Evolutionary conservation across 2,888 invertebrate species (phyloP).

Genomic region (Dryobotodes eremita): DNA sequence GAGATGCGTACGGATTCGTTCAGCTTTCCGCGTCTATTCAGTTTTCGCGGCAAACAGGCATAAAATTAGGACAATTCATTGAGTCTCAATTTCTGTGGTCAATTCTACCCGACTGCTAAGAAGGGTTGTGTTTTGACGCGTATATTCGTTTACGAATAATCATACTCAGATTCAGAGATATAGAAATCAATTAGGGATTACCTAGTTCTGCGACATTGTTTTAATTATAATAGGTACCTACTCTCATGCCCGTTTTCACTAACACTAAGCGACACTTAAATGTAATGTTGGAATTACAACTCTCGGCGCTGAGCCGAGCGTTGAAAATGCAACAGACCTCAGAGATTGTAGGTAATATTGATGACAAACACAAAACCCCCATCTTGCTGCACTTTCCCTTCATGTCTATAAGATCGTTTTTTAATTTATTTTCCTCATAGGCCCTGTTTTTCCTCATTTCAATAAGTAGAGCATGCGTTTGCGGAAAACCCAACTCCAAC

Average conservation of each 20-base stretch:
- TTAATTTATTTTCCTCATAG: conserved; percentile 27
- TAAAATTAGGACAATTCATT: too few species aligned
- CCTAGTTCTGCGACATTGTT: background rate
- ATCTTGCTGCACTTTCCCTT: background rate
- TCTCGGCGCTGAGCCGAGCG: background rate
- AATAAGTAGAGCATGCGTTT: conserved; percentile 1
- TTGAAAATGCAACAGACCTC: background rate
- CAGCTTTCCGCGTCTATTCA: too few species aligned
- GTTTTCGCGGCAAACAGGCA: too few species aligned
- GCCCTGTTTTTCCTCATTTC: conserved; percentile 24
- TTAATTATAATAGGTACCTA: background rate
- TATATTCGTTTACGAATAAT: background rate
- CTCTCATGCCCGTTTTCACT: background rate
- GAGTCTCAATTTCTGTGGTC: too few species aligned
- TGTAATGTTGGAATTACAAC: background rate
- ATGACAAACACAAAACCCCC: background rate
- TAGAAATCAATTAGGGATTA: background rate
- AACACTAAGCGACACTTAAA: background rate
- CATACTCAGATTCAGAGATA: background rate
- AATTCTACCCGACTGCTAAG: background rate
- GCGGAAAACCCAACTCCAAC: conserved; percentile 5
- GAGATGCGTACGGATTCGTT: too few species aligned
- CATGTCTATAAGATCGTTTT: background rate
- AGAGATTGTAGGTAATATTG: background rate
- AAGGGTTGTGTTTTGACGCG: background rate